Conservation (phyloP, 1,140 invertebrate species). For the Cylas formicarius region DNA sequence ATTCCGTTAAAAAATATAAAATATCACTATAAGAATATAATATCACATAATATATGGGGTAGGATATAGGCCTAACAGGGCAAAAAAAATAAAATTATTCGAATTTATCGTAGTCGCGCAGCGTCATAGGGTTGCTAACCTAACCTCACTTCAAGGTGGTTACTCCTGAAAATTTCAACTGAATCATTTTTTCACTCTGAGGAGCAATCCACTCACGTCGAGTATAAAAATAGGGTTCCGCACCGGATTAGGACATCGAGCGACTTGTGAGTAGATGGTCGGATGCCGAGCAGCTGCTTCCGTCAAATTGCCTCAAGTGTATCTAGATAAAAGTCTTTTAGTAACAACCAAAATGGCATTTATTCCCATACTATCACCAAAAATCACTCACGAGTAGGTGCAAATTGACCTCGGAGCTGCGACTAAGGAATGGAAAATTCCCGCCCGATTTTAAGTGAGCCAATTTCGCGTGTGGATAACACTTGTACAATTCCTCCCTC, state of each 20-base stretch:
- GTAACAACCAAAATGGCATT: slow-evolving; percentile 10
- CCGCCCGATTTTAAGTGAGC: slow-evolving; percentile 84
- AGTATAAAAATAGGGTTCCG: too few relatives aligned
- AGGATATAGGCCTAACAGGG: too few relatives aligned
- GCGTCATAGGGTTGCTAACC: too few relatives aligned
- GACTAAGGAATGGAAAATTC: slow-evolving; percentile 87
- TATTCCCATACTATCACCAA: neutral
- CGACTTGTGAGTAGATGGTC: slow-evolving; percentile 28
- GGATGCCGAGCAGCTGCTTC: slow-evolving; percentile 44
- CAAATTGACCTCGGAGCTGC: slow-evolving; percentile 83
- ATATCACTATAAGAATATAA: too few relatives aligned
- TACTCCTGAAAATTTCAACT: too few relatives aligned
- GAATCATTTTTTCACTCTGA: too few relatives aligned
- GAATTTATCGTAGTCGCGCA: too few relatives aligned
- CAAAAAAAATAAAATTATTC: too few relatives aligned
- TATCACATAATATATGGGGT: slow-evolving; percentile 9
- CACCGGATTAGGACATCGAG: too few relatives aligned
- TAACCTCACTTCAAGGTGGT: too few relatives aligned
- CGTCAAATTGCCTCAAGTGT: slow-evolving; percentile 52
- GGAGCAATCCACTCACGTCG: too few relatives aligned
- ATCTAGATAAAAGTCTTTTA: slow-evolving; percentile 49
- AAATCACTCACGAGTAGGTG: slow-evolving; percentile 68
- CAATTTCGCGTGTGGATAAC: slow-evolving; percentile 80
- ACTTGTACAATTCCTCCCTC: slow-evolving; percentile 78
- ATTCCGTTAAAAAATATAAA: too few relatives aligned